phyloP scores from a whole-genome alignment of 2,113 vertebrate species.

The Hemibates koningsi region DNA sequence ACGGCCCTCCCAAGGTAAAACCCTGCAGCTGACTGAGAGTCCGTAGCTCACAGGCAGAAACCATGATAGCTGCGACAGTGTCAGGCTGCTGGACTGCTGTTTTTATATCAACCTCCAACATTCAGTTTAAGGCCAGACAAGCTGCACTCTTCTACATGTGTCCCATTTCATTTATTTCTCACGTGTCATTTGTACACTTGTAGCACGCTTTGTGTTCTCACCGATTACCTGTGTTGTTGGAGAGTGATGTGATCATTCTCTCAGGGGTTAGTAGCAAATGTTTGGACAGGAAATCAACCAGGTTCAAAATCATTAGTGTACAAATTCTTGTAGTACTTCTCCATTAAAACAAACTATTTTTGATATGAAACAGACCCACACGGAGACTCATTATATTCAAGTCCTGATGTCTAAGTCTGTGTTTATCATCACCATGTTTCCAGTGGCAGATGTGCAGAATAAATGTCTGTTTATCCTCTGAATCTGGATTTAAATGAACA shows the following conservation, averaged over 20 bases:
- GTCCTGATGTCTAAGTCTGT: neutral
- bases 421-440: neutral
- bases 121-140: constrained; percentile 7
- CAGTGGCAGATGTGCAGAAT: neutral
- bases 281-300: neutral
- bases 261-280: neutral
- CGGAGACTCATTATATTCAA: neutral
- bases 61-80: neutral
- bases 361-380: neutral
- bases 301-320: neutral
- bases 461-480: neutral
- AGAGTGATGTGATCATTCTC: neutral
- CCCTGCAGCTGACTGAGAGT: constrained; percentile 11
- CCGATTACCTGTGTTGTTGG: neutral
- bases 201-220: neutral
- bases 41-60: constrained; percentile 1
- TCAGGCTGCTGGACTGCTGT: constrained; percentile 23
- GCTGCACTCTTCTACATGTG: neutral
- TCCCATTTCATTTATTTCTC: neutral
- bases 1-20: constrained; percentile 18
- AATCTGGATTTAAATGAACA: neutral
- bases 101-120: constrained; percentile 40
- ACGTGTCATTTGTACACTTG: constrained; percentile 23
- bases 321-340: neutral
- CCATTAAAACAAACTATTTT: neutral